Base-by-base conservation (phyloP, 2,113 vertebrate species). In the Bothrops jararaca region DNA sequence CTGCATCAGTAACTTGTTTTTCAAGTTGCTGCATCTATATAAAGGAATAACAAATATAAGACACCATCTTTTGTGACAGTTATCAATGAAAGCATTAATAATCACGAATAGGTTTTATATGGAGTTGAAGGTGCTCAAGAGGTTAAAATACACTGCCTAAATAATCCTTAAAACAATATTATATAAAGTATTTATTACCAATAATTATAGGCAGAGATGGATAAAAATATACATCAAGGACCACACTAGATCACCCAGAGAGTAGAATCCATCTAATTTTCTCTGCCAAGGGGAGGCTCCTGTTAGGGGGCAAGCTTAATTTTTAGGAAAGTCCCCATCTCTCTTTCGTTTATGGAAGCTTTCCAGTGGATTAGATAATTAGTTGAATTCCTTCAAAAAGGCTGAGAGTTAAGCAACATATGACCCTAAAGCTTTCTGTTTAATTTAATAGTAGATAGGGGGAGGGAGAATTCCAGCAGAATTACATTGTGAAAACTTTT, bases 1-100 rank as follows among this genome's bases (percentile, higher is more conserved):
- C 99, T 86, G 99, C 98, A 96, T 99, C 98, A 89, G 98, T 96
- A 95, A 99, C 98, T 97, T 99, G 99, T 4, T 97, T 98, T 97
- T 99, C 99, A 97, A 99, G 96, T 93, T 99, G 99, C 26, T 99
- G 98, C 97, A 99, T 99, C 99, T 99, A 96, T 92, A 95, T 24
- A 94, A 52, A 90, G 12, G 95, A 39, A 93, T 58, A 94, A 95
- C 57, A 95, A 85, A 56, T 45, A 80, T 91, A 88, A 96, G 93
- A 95, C 90, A 88, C 2, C 1, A 23, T 69, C 29, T 80, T 53
- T 20, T 86, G 91, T 94, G 56, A 53, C 53, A 22, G 2, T 34
- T 1, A 0, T 13, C 39, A 91, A 91, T 92, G 90, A 89, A 95
- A 96, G 57, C 93, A 58, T 87, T 53, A 53, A 92, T 57, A 86